phyloP scores from a whole-genome alignment of 1,140 invertebrate species.

The Aradophagus sp. region DNA sequence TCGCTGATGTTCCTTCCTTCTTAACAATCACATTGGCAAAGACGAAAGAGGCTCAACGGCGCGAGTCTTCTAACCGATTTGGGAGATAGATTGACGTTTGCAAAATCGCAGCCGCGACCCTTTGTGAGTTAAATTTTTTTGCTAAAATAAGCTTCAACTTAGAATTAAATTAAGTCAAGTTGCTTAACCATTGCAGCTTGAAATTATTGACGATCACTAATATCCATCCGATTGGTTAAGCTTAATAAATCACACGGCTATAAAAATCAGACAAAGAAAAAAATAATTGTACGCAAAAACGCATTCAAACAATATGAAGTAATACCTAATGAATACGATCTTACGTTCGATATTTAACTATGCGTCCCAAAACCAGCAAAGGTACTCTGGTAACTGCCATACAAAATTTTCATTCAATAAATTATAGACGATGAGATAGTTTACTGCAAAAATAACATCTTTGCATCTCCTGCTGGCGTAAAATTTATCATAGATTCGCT shows the following conservation, averaged over 20 bases:
- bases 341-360: conserved; percentile 51
- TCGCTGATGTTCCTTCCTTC: conserved; percentile 22
- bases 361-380: conserved; percentile 35
- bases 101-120: conserved; percentile 2
- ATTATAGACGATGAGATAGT: too few relatives aligned
- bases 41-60: background rate
- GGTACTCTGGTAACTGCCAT: conserved; percentile 10
- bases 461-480: too few relatives aligned
- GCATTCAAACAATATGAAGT: conserved; percentile 19
- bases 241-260: conserved; percentile 18
- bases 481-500: too few relatives aligned
- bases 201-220: conserved; percentile 11
- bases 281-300: conserved; percentile 11
- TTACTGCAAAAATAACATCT: too few relatives aligned
- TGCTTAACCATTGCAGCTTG: too few relatives aligned
- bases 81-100: conserved; percentile 2
- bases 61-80: background rate
- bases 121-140: conserved; percentile 14
- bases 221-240: conserved; percentile 33
- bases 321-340: conserved; percentile 28
- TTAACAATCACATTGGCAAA: conserved; percentile 7
- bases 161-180: conserved; percentile 10
- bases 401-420: background rate
- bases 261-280: background rate
- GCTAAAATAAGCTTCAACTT: conserved; percentile 33